These are phyloP conservation scores for Buteo buteo DNA, from an alignment of 2,113 vertebrate genomes.

Conservation along the genomic window DNA sequence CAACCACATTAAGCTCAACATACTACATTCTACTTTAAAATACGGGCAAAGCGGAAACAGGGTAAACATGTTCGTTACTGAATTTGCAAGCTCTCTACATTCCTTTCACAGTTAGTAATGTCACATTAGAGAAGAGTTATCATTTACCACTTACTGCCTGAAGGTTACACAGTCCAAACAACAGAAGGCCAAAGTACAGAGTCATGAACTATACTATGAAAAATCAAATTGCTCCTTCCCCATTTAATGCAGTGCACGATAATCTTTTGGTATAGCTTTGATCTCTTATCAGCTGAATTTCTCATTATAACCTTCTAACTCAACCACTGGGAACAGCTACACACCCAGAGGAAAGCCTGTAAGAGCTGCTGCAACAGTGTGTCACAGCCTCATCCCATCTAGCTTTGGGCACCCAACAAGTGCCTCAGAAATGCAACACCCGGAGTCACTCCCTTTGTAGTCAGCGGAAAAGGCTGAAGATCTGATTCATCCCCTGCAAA, in stretches of 20 bases:
- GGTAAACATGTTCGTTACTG: neutral
- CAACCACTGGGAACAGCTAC: neutral
- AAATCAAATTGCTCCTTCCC: neutral
- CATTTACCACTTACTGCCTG: constrained; percentile 31
- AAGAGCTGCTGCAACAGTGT: neutral
- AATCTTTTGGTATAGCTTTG: constrained; percentile 8
- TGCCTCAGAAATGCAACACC: neutral
- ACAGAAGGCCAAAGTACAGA: constrained; percentile 45
- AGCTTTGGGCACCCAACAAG: neutral
- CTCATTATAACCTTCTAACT: neutral
- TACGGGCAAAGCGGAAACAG: neutral
- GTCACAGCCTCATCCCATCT: neutral
- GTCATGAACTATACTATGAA: neutral
- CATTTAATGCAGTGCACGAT: neutral
- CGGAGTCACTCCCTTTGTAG: fast-evolving
- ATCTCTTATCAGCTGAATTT: constrained; percentile 37
- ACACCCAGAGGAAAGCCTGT: neutral
- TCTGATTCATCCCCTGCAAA: neutral
- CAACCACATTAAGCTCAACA: neutral
- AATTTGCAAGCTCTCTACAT: constrained; percentile 26
- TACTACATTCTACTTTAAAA: neutral
- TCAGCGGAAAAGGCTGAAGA: neutral
- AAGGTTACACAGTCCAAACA: constrained; percentile 50
- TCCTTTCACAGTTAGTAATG: constrained; percentile 21
- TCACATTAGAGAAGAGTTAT: constrained; percentile 33